Percentiles rank a stretch among this genome's conserved stretches.
phyloP scores from a whole-genome alignment of 2,888 invertebrate species.

The Drosophila diplacantha region DNA sequence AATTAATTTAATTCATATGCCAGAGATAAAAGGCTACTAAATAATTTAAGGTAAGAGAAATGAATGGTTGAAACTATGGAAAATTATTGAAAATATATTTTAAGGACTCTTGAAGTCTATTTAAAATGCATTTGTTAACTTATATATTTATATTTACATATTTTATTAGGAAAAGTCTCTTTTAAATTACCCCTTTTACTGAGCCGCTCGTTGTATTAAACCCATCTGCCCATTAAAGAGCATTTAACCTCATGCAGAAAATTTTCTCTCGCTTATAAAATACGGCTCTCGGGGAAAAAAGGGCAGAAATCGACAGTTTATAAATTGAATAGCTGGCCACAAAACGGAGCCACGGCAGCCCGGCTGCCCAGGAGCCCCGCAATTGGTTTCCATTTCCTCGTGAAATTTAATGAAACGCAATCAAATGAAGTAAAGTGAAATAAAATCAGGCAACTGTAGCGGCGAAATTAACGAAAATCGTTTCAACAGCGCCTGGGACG shows the following conservation, averaged over 20 bases:
- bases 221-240: slow-evolving; percentile 3
- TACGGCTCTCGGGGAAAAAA: slow-evolving; percentile 2
- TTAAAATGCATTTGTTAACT: neutral
- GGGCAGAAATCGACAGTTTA: slow-evolving; percentile 33
- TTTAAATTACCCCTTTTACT: neutral
- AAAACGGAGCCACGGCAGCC: slow-evolving; percentile 17
- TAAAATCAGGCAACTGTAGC: slow-evolving; percentile 38
- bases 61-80: neutral
- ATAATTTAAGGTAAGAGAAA: neutral
- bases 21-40: neutral
- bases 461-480: slow-evolving; percentile 52
- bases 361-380: slow-evolving; percentile 5
- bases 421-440: slow-evolving; percentile 34
- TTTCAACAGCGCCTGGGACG: slow-evolving; percentile 41
- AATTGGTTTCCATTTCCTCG: slow-evolving; percentile 35
- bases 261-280: neutral
- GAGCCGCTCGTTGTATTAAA: neutral
- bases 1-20: neutral
- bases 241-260: neutral
- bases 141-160: too few relatives aligned
- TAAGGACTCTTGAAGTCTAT: neutral
- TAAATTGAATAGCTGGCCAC: slow-evolving; percentile 37
- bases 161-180: too few relatives aligned
- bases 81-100: neutral
- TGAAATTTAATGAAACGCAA: slow-evolving; percentile 35